Base-by-base conservation (phyloP, 2,888 invertebrate species). In the Darwinula stevensoni region DNA sequence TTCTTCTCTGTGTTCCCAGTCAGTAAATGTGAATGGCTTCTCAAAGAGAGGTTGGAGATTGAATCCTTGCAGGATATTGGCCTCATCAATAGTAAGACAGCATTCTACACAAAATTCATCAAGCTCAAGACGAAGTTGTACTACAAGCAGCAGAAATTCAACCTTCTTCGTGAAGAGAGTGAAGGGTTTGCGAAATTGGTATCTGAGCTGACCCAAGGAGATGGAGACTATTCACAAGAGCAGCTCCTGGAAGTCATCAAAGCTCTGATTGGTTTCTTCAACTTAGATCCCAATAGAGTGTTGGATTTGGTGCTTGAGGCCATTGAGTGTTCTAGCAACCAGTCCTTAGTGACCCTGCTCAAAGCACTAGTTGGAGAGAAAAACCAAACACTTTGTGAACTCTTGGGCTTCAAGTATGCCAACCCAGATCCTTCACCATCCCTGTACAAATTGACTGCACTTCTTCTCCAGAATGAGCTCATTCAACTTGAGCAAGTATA, bases 131-230 rank as follows among this genome's bases (percentile, higher is more conserved):
- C 94, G 31, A 84, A 86, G 55, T 58, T 94, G 46, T 94, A 86
- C n/a, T 99, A 94, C 53, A 99, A 97, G 51, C 97, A 99, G 53
- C 70, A 88, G 44, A 94, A 99, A 48, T 99, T 91, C 53, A 99
- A 99, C 58, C 61, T 99, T 44, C 74, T 94, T 47, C 65, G 97
- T 33, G 97, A 99, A 57, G 97, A 99, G 57, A 86, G 78, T 55
- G 97, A 99, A 59, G 97, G 97, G 4, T 99, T 86, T 57, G 75
- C 94, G 2, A 99, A 99, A 52, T 58, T 94, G 29, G 68, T 88
- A 35, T 72, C 80, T 13, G 91, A 91, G 58, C 56, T 97, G 36
- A 80, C 78, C 59, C 78, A 80, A 52, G 72, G 75, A 44, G 59
- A 44, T 9, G 42, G 41, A 2, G 34, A 33, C 12, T 33, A 34